These are phyloP conservation scores for Pseudois nayaur DNA, from an alignment of 2,113 vertebrate genomes.

Conservation along the genomic window DNA sequence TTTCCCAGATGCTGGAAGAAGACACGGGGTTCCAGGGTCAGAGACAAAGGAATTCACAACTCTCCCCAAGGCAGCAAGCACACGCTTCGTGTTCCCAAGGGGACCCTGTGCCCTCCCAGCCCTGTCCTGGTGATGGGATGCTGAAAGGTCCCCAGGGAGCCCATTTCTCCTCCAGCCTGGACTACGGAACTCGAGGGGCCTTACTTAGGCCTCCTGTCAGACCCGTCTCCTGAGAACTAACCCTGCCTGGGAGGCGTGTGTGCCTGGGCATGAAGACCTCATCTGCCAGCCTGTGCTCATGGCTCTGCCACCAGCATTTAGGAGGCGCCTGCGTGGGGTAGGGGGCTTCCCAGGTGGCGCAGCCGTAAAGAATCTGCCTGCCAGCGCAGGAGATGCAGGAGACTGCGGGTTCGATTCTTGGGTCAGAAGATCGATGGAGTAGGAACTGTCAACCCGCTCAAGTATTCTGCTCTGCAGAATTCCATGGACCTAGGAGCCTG, in stretches of 20 bases:
- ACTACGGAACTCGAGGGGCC: background rate
- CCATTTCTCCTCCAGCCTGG: background rate
- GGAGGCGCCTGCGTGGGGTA: background rate
- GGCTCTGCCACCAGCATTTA: background rate
- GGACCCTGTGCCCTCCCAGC: background rate
- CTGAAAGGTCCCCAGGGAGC: background rate
- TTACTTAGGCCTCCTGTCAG: background rate
- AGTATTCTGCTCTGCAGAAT: too few relatives aligned
- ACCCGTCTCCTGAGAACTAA: background rate
- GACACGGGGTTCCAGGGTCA: background rate
- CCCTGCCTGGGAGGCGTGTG: background rate
- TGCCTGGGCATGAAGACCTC: background rate
- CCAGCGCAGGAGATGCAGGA: background rate
- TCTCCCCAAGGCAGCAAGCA: background rate
- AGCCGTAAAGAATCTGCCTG: background rate
- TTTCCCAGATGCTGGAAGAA: background rate
- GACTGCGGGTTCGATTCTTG: background rate
- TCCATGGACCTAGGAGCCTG: too few relatives aligned
- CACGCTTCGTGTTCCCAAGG: background rate
- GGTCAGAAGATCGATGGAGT: rapidly evolving
- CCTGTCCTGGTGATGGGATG: background rate
- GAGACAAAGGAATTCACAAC: background rate
- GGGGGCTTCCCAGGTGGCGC: background rate
- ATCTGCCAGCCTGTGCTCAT: background rate
- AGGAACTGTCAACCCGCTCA: too few relatives aligned